Evolutionary conservation across 2,797 vertebrate genomes (phyloP).

Genomic region (Galagoides demidoff): DNA sequence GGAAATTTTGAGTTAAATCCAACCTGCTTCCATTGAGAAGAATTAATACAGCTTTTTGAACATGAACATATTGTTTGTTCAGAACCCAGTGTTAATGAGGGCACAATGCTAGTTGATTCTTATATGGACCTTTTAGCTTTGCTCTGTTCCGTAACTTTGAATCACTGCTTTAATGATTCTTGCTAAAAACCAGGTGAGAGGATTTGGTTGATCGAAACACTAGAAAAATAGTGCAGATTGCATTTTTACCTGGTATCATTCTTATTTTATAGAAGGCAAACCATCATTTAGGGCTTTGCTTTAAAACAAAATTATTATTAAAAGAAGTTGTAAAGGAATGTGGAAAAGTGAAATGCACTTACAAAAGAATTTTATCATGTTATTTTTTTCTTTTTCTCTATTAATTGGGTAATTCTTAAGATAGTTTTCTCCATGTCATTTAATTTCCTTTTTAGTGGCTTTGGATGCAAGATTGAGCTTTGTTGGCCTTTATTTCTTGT

Average conservation of each 20-base stretch:
- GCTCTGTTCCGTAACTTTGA: constrained; percentile 50
- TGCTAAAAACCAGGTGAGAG: constrained; percentile 68
- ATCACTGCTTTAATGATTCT: constrained; percentile 55
- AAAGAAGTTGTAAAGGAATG: constrained; percentile 58
- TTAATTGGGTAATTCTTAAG: constrained; percentile 34
- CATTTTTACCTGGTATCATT: constrained; percentile 14
- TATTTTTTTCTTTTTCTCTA: neutral
- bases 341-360: constrained; percentile 41
- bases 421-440: constrained; percentile 38
- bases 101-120: constrained; percentile 75
- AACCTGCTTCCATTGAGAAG: constrained; percentile 59
- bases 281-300: constrained; percentile 49
- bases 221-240: constrained; percentile 29
- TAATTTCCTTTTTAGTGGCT: constrained; percentile 56
- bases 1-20: constrained; percentile 60
- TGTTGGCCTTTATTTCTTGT: constrained; percentile 52
- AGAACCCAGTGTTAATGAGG: constrained; percentile 74
- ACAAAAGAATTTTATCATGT: constrained; percentile 11
- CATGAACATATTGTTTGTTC: constrained; percentile 72
- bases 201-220: constrained; percentile 29
- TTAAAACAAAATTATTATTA: constrained; percentile 56
- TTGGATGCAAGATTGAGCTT: constrained; percentile 47
- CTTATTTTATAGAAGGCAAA: constrained; percentile 54
- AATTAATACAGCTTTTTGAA: constrained; percentile 63
- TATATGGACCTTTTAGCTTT: constrained; percentile 54